These are phyloP conservation scores for Pogonomyrmex barbatus DNA, from an alignment of 1,140 invertebrate species.

Conservation along the genomic window DNA sequence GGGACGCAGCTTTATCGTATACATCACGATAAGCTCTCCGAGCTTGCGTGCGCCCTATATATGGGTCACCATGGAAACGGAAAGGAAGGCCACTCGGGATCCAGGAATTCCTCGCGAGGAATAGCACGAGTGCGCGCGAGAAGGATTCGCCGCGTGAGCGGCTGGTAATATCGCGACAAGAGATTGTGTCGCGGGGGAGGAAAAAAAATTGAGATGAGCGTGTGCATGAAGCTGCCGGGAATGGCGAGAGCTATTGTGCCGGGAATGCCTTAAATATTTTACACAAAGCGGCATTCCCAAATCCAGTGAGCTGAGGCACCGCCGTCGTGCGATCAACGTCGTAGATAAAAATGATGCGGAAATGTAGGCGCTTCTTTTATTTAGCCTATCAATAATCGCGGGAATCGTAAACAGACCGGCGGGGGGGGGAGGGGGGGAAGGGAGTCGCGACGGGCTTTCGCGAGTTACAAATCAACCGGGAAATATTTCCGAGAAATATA, in stretches of 20 bases:
- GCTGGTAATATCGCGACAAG: constrained; percentile 27
- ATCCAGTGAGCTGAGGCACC: constrained; percentile 6
- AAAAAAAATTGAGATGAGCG: constrained; percentile 56
- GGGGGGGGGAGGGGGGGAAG: too few species aligned
- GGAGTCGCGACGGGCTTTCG: background rate
- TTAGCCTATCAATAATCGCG: constrained; percentile 28
- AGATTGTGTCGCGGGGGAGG: constrained; percentile 22
- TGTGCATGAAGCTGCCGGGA: constrained; percentile 7
- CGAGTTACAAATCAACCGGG: background rate
- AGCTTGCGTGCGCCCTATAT: constrained; percentile 71
- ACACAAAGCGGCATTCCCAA: background rate
- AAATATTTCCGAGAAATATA: background rate
- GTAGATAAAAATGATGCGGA: constrained; percentile 12
- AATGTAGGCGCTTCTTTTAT: background rate
- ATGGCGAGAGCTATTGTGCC: constrained; percentile 18
- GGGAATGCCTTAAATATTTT: constrained; percentile 38
- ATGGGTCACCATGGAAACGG: constrained; percentile 73
- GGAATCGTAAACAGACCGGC: background rate
- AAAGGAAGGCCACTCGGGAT: constrained; percentile 66
- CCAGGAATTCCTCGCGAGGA: constrained; percentile 57
- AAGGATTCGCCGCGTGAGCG: background rate
- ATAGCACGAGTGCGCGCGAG: constrained; percentile 31
- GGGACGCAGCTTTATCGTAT: constrained; percentile 38
- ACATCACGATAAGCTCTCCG: constrained; percentile 59
- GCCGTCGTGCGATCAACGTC: background rate